Evolutionary conservation across 2,797 vertebrate species (phyloP).

Genomic region (Enteromius thamalakanensis): DNA sequence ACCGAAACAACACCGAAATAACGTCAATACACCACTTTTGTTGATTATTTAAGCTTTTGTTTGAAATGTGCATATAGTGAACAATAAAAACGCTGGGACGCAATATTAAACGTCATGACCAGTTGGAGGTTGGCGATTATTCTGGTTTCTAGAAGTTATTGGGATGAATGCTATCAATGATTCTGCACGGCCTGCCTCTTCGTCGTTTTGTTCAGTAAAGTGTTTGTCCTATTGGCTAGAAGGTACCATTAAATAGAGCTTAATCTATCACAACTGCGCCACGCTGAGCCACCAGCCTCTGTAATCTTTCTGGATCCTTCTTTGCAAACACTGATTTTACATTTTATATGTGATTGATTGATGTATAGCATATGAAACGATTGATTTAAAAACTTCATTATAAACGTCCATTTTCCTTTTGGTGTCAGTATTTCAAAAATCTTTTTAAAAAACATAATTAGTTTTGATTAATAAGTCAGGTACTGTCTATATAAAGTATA

Average conservation of each 20-base stretch:
- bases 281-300: conserved; percentile 16
- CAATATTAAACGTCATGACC: conserved; percentile 41
- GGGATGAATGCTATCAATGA: neutral
- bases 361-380: neutral
- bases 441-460: neutral
- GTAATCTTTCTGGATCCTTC: conserved; percentile 35
- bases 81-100: conserved; percentile 35
- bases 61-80: neutral
- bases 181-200: neutral
- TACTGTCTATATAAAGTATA: neutral
- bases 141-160: neutral
- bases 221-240: conserved; percentile 38
- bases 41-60: neutral
- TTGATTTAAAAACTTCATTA: neutral
- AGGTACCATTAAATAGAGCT: conserved; percentile 30
- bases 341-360: neutral
- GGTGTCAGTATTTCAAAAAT: neutral
- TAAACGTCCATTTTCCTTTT: neutral
- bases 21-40: conserved; percentile 8
- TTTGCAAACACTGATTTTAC: neutral
- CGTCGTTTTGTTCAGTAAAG: conserved; percentile 44
- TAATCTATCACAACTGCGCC: conserved; percentile 41
- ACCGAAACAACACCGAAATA: neutral
- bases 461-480: neutral
- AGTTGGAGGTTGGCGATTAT: neutral